Percentiles rank a stretch among this genome's conserved stretches.
Conservation (phyloP, 2,888 invertebrate genomes). For the Cantharis rustica region DNA sequence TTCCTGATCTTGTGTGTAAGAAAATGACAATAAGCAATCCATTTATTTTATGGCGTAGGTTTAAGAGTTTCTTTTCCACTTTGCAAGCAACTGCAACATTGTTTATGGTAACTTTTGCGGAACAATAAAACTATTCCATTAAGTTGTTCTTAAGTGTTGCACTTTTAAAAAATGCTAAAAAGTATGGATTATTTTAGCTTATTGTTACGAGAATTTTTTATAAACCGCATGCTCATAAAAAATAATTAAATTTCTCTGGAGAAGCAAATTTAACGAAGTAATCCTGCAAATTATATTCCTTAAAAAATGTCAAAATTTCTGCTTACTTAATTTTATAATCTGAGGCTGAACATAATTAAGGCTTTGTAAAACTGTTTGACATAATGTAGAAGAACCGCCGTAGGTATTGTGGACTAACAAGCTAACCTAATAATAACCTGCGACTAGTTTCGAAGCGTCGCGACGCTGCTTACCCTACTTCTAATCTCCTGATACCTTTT, state of each 20-base stretch:
- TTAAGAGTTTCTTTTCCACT: not conserved
- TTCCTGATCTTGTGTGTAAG: not conserved
- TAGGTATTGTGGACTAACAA: slow-evolving; percentile 30
- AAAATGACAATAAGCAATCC: not conserved
- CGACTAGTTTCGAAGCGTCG: slow-evolving; percentile 36
- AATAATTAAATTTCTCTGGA: not conserved
- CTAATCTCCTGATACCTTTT: slow-evolving; percentile 35
- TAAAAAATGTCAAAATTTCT: not conserved
- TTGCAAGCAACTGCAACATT: not conserved
- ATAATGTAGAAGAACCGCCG: slow-evolving; percentile 27
- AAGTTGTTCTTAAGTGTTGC: not conserved
- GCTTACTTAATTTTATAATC: not conserved
- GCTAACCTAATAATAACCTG: slow-evolving; percentile 43
- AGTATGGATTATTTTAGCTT: not conserved
- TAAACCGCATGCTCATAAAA: not conserved
- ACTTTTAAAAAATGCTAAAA: not conserved
- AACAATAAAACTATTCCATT: not conserved
- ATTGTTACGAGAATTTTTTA: not conserved
- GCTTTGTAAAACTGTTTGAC: slow-evolving; percentile 30
- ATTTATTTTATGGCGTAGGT: not conserved
- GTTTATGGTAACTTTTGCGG: not conserved
- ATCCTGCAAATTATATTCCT: not conserved
- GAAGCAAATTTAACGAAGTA: not conserved
- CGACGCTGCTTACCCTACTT: slow-evolving; percentile 19
- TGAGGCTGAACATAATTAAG: slow-evolving; percentile 21